phyloP scores from a whole-genome alignment of 2,888 invertebrate genomes.

The Drosophila prostipennis region DNA sequence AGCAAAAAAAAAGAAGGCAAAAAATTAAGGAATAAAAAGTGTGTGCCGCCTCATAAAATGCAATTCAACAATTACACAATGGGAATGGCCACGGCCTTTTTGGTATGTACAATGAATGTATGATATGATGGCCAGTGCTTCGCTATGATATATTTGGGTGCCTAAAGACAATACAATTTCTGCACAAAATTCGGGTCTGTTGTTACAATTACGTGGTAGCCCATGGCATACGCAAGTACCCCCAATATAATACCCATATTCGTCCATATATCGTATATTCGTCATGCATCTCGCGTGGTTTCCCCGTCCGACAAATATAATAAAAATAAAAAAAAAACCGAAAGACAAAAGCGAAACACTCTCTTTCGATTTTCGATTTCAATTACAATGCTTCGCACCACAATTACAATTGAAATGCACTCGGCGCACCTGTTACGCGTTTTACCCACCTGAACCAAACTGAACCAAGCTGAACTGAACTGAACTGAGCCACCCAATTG shows the following conservation, averaged over 20 bases:
- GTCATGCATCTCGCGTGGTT: conserved; percentile 39
- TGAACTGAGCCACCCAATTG: conserved; percentile 30
- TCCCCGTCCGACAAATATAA: not conserved
- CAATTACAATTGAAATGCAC: conserved; percentile 70
- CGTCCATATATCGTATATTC: conserved; percentile 8
- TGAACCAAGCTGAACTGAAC: conserved; percentile 6
- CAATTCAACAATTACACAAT: conserved; percentile 59
- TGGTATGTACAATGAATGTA: conserved; percentile 11
- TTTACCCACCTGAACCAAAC: conserved; percentile 25
- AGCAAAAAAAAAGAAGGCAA: not conserved
- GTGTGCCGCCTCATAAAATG: conserved; percentile 49
- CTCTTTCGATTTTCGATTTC: conserved; percentile 28
- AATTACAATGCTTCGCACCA: conserved; percentile 38
- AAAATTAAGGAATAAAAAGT: conserved; percentile 16
- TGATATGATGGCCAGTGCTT: too few relatives aligned
- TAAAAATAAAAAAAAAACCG: not conserved
- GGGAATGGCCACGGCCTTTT: conserved; percentile 16
- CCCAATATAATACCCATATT: conserved; percentile 1
- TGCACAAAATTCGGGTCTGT: conserved; percentile 21
- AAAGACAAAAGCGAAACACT: conserved; percentile 19
- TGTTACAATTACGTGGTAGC: conserved; percentile 38
- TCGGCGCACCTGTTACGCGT: conserved; percentile 71
- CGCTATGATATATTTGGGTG: conserved; percentile 20
- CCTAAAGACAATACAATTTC: conserved; percentile 34
- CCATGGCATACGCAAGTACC: conserved; percentile 7